Evolutionary conservation across 1,140 invertebrate genomes (phyloP).

Genomic region (Heterodera carotae): DNA sequence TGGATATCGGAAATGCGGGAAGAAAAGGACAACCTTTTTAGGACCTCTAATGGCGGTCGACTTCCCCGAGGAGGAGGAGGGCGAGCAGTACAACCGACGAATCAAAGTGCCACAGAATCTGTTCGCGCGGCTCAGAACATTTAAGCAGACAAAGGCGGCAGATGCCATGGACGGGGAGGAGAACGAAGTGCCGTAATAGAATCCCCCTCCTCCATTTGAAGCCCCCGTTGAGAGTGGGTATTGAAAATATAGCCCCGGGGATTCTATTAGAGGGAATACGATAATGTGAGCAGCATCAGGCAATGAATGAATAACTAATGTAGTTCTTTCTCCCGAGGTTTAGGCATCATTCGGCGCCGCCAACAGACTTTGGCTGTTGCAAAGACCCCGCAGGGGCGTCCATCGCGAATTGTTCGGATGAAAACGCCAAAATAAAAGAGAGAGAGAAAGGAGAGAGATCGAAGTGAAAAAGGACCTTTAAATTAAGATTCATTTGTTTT

Average conservation of each 20-base stretch:
- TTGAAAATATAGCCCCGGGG: no score
- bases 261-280: no score
- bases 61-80: not conserved
- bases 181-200: not conserved
- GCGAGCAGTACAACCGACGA: not conserved
- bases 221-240: no score
- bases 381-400: conserved; percentile 6
- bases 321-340: not conserved
- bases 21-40: not conserved
- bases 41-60: not conserved
- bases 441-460: no score
- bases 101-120: not conserved
- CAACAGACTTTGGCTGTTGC: not conserved
- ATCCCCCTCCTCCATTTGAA: no score
- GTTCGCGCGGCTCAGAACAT: not conserved
- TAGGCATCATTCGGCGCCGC: not conserved
- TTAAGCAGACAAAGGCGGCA: not conserved
- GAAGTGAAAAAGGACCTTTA: not conserved
- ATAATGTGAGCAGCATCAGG: no score
- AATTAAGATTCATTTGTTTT: not conserved
- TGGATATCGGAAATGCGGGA: no score
- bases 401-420: conserved; percentile 6
- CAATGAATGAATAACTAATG: no score
- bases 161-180: not conserved
- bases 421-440: no score